Evolutionary conservation across 2,888 invertebrate genomes (phyloP).

Genomic region (Cheilosia soror): DNA sequence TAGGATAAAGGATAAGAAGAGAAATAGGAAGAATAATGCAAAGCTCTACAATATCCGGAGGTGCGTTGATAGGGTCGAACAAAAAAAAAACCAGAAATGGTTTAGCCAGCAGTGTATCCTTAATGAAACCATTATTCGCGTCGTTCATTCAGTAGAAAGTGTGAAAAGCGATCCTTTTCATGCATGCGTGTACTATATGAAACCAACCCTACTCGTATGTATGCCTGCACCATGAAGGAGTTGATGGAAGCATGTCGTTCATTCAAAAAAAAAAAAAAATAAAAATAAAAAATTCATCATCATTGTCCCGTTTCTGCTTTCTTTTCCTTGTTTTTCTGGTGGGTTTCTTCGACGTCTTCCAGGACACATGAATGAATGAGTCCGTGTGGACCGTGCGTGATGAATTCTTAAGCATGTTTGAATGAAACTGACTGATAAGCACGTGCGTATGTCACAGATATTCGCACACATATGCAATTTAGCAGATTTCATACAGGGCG

Average conservation of each 20-base stretch:
- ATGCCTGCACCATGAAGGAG: constrained; percentile 43
- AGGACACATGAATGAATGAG: constrained; percentile 53
- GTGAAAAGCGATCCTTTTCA: constrained; percentile 71
- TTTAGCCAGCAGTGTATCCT: constrained; percentile 70
- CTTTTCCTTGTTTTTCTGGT: constrained; percentile 2
- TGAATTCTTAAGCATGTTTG: constrained; percentile 69
- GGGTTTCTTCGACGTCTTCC: constrained; percentile 22
- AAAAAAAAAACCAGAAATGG: constrained; percentile 18
- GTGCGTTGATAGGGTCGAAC: constrained; percentile 67
- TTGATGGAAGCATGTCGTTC: constrained; percentile 68
- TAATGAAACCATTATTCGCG: constrained; percentile 74
- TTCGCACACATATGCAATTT: neutral
- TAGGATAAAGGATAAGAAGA: constrained; percentile 55
- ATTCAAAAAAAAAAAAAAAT: constrained; percentile 52
- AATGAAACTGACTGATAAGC: constrained; percentile 62
- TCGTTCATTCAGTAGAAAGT: constrained; percentile 68
- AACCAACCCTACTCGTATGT: neutral
- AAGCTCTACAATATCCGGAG: constrained; percentile 70
- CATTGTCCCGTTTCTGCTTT: constrained; percentile 41
- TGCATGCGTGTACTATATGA: constrained; percentile 40
- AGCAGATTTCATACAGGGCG: neutral
- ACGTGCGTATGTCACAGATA: constrained; percentile 50
- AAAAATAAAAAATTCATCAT: constrained; percentile 62
- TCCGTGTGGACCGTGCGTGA: constrained; percentile 53
- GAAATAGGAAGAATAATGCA: constrained; percentile 47